Evolutionary conservation across 2,113 vertebrate genomes (phyloP), one percentile per base, ranked within the genome.

Genomic region (Cryptotis parvus): DNA sequence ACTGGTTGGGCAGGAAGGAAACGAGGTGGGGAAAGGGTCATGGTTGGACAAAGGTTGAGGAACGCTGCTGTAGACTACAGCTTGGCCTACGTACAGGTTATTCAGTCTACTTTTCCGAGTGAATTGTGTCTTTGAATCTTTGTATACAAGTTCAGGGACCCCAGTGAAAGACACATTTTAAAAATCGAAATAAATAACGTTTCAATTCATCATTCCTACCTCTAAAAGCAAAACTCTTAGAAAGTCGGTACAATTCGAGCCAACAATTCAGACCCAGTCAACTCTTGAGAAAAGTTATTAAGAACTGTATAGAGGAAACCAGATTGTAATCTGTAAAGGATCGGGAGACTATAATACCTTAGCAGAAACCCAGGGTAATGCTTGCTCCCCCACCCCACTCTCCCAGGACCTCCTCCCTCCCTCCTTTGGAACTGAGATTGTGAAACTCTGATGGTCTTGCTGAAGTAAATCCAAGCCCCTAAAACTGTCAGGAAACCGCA

Each of bases 391-490:
- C 31, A 35, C 70, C 63, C 65, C 63, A 90, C 66, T 79, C 49
- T 43, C 0, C 0, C 6, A 77, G 95, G 94, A 92, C 81, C 91
- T 35, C 22, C 96, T 80, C 90, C 85, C 95, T 43, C 93, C 65
- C 72, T 24, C 75, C 95, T 94, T 95, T 92, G 91, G 91, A 94
- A 94, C 39, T 89, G 92, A 95, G 96, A 93, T 96, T 89, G 96
- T 45, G 33, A 96, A 97, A 94, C 90, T 63, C 83, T 80, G 96
- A 94, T 91, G 95, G 92, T 94, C 85, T 97, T 69, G 0, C 61
- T 8, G 61, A 94, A 97, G 96, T 97, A 97, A 97, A 97, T 97
- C 70, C 78, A 92, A 95, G 94, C 79, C 96, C 91, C 97, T 97
- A 97, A 98, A 92, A 97, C 96, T 93, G 96, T 95, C 97, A 97